Conservation (phyloP, 1,140 invertebrate species). For the Acromyrmex echinatior region DNA sequence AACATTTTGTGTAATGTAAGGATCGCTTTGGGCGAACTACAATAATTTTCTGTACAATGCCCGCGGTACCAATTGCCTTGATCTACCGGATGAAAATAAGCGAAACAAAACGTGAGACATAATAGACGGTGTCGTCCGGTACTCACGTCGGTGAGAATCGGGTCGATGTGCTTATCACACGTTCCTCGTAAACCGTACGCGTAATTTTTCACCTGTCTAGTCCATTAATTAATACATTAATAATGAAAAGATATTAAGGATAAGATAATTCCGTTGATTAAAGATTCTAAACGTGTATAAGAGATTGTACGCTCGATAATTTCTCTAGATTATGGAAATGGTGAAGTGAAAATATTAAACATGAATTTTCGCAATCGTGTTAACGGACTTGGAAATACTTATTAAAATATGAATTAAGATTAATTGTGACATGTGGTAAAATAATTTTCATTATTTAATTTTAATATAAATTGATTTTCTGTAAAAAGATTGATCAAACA, state of each 20-base stretch:
- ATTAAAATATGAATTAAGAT: background rate
- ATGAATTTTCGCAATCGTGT: background rate
- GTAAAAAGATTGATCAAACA: too few species aligned
- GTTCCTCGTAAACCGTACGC: constrained; percentile 30
- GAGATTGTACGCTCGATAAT: constrained; percentile 2
- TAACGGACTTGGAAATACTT: background rate
- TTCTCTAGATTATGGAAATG: background rate
- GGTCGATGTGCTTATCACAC: constrained; percentile 59
- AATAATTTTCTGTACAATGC: constrained; percentile 62
- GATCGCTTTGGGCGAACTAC: constrained; percentile 59
- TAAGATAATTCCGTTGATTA: constrained; percentile 12
- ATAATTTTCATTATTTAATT: background rate
- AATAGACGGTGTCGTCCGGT: constrained; percentile 60
- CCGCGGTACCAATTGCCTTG: constrained; percentile 63
- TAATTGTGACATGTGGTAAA: background rate
- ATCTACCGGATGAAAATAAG: constrained; percentile 63
- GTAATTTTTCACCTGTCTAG: constrained; percentile 45
- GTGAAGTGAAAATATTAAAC: background rate
- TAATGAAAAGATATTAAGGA: constrained; percentile 40
- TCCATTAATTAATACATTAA: constrained; percentile 55
- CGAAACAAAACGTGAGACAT: constrained; percentile 54
- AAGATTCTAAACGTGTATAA: background rate
- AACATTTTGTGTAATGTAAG: constrained; percentile 64
- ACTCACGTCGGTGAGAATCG: constrained; percentile 57
- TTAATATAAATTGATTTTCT: background rate